phyloP scores from a whole-genome alignment of 2,888 invertebrate genomes.

The Mechanitis mazaeus region DNA sequence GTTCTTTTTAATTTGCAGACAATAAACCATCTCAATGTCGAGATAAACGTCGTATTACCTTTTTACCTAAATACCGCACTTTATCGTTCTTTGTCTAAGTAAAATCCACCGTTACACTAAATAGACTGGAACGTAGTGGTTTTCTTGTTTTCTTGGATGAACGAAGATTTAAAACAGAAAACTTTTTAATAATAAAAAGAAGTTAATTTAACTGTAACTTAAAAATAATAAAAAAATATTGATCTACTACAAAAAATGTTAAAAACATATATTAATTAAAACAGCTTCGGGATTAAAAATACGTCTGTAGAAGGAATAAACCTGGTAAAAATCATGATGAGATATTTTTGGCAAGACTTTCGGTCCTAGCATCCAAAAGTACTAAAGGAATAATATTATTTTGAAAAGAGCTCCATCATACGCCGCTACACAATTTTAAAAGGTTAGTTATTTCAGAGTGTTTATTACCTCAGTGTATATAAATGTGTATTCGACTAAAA shows the following conservation, averaged over 20 bases:
- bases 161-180: slow-evolving; percentile 9
- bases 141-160: slow-evolving; percentile 14
- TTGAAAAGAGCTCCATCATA: background rate
- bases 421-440: background rate
- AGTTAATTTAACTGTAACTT: slow-evolving; percentile 1
- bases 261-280: too few species aligned
- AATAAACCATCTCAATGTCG: background rate
- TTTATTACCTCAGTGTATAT: slow-evolving; percentile 21
- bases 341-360: too few species aligned
- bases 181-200: slow-evolving; percentile 7
- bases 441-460: slow-evolving; percentile 12
- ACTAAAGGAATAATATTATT: slow-evolving; percentile 3
- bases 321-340: too few species aligned
- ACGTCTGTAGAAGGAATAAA: too few species aligned
- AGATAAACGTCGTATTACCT: too few species aligned
- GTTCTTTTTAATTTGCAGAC: background rate
- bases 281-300: too few species aligned
- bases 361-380: background rate
- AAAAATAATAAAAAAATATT: background rate
- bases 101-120: slow-evolving; percentile 12
- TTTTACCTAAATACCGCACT: background rate
- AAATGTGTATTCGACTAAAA: slow-evolving; percentile 32
- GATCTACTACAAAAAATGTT: too few species aligned
- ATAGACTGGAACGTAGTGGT: slow-evolving; percentile 15
- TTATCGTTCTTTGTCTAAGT: slow-evolving; percentile 13